Conservation (phyloP, 2,888 invertebrate genomes). For the Agrochola macilenta region DNA sequence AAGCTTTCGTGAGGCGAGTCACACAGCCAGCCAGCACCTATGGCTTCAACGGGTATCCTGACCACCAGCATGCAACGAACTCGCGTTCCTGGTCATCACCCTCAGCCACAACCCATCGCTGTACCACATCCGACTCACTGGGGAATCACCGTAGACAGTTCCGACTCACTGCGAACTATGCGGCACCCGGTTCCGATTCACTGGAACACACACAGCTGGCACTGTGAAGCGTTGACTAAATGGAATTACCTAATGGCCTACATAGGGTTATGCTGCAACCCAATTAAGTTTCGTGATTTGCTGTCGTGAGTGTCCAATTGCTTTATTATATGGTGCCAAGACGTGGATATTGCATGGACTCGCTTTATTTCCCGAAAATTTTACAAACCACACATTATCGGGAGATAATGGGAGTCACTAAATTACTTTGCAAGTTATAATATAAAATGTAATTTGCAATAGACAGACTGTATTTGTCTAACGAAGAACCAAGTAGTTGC, state of each 20-base stretch:
- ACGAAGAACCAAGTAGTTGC: neutral
- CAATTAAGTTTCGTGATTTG: neutral
- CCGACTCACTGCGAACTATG: too few relatives aligned
- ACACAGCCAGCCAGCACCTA: too few relatives aligned
- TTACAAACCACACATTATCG: neutral
- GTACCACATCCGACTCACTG: too few relatives aligned
- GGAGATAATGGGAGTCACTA: neutral
- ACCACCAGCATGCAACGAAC: too few relatives aligned
- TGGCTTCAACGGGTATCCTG: too few relatives aligned
- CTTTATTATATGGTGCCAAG: neutral
- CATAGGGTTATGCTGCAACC: neutral
- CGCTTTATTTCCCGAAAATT: neutral
- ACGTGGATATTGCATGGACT: neutral
- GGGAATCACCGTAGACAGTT: too few relatives aligned
- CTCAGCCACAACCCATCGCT: too few relatives aligned
- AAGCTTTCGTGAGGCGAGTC: too few relatives aligned
- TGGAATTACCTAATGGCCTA: neutral
- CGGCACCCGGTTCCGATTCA: too few relatives aligned
- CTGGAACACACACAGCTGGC: too few relatives aligned
- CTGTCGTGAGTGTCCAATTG: neutral
- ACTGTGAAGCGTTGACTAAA: conserved; percentile 1
- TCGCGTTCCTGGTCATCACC: too few relatives aligned
- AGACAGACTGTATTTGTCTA: neutral
- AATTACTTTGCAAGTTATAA: neutral
- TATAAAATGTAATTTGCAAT: neutral